phyloP scores from a whole-genome alignment of 2,797 vertebrate genomes.

The Neosilurus hyrtlii region DNA sequence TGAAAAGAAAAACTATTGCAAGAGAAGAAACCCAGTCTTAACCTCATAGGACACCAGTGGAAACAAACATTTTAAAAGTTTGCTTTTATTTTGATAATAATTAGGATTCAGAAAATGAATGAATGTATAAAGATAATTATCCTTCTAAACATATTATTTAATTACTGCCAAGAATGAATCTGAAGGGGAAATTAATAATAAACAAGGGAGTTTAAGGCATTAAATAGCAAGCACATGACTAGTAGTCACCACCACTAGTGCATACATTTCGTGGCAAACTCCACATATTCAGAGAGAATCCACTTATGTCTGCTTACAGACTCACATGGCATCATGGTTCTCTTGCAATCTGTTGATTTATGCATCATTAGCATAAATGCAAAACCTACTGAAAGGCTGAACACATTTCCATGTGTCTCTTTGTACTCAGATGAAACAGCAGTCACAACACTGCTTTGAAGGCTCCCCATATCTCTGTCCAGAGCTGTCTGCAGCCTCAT shows the following conservation, averaged over 20 bases:
- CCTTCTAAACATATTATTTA: not conserved
- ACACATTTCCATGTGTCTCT: constrained; percentile 57
- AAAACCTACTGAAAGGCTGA: constrained; percentile 54
- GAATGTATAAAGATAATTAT: not conserved
- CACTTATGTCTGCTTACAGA: constrained; percentile 48
- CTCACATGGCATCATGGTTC: constrained; percentile 43
- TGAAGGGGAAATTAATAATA: not conserved
- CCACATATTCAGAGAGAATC: constrained; percentile 26
- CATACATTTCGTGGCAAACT: constrained; percentile 12
- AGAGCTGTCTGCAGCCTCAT: constrained; percentile 55
- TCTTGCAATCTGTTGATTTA: constrained; percentile 53
- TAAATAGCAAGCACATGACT: not conserved
- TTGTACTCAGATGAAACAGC: constrained; percentile 59
- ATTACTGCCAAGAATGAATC: not conserved
- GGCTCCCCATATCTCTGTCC: constrained; percentile 57
- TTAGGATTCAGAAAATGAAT: too few relatives aligned
- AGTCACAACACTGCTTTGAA: constrained; percentile 57
- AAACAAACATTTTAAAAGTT: too few relatives aligned
- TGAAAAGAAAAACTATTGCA: too few relatives aligned
- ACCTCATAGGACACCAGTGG: too few relatives aligned
- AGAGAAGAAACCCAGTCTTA: too few relatives aligned
- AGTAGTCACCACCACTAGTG: not conserved
- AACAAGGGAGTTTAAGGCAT: not conserved
- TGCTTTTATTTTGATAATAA: too few relatives aligned
- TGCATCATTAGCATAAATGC: constrained; percentile 61